phyloP scores from a whole-genome alignment of 2,113 vertebrate species.

The Aspidoscelis tigris region DNA sequence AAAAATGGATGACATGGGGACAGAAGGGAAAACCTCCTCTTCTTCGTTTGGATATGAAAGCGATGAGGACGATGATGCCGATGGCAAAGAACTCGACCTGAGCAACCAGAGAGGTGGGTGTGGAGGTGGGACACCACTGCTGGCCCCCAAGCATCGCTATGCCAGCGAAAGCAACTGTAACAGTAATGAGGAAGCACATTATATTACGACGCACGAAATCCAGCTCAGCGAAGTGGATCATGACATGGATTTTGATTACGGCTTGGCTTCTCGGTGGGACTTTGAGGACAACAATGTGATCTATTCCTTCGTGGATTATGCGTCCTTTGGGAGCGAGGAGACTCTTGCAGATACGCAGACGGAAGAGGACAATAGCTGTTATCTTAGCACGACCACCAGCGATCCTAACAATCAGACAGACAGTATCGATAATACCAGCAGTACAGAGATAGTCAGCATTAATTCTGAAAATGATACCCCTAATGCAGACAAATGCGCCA shows the following conservation, averaged over 20 bases:
- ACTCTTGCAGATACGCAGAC: slow-evolving; percentile 73
- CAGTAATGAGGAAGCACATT: slow-evolving; percentile 84
- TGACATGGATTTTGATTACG: slow-evolving; percentile 83
- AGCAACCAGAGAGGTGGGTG: slow-evolving; percentile 12
- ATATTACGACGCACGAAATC: slow-evolving; percentile 95
- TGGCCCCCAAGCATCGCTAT: slow-evolving; percentile 26
- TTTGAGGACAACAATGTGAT: slow-evolving; percentile 86
- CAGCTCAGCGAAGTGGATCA: slow-evolving; percentile 92
- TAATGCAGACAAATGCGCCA: slow-evolving; percentile 74
- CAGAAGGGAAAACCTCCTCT: slow-evolving; percentile 58
- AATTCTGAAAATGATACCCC: slow-evolving; percentile 78
- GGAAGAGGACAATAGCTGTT: slow-evolving; percentile 77
- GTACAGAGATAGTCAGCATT: slow-evolving; percentile 80
- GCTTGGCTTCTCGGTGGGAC: slow-evolving; percentile 85
- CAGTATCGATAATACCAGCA: slow-evolving; percentile 71
- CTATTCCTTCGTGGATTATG: slow-evolving; percentile 90
- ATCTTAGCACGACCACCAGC: slow-evolving; percentile 78
- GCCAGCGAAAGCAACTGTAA: slow-evolving; percentile 43
- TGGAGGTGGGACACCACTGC: slow-evolving; percentile 22
- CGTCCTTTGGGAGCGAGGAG: slow-evolving; percentile 84
- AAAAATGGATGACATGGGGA: slow-evolving; percentile 37
- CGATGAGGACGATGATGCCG: slow-evolving; percentile 61
- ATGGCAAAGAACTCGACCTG: slow-evolving; percentile 36
- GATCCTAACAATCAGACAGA: slow-evolving; percentile 70
- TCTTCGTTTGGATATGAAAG: slow-evolving; percentile 76